Percentiles rank a stretch among this genome's conserved stretches.
phyloP scores from a whole-genome alignment of 2,113 vertebrate genomes.

The Machaerirhynchus nigripectus region DNA sequence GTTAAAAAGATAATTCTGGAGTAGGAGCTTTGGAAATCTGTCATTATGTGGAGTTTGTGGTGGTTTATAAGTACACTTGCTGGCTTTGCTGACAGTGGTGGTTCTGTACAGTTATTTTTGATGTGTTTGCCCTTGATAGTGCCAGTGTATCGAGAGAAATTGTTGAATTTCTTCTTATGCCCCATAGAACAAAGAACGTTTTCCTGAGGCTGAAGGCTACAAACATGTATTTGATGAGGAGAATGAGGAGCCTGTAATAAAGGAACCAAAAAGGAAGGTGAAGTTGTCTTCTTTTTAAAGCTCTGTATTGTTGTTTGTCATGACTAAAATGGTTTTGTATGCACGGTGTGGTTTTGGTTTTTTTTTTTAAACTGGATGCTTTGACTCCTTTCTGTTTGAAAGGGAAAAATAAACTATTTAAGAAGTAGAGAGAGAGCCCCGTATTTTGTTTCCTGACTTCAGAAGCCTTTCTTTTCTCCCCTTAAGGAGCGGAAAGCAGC shows the following conservation, averaged over 20 bases:
- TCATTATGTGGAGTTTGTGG: neutral
- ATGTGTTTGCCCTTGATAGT: neutral
- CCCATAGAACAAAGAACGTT: conserved; percentile 48
- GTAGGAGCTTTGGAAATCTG: neutral
- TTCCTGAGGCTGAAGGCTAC: conserved; percentile 35
- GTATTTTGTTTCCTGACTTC: neutral
- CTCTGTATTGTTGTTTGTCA: neutral
- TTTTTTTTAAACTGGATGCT: neutral
- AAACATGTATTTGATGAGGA: conserved; percentile 44
- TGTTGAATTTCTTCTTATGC: neutral
- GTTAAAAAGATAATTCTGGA: neutral
- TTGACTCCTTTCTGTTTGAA: neutral
- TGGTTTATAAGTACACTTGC: neutral
- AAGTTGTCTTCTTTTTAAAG: neutral
- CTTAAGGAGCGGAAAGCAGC: conserved; percentile 91
- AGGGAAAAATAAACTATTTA: neutral
- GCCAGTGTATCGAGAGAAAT: neutral
- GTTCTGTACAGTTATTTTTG: neutral
- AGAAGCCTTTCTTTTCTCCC: conserved; percentile 31
- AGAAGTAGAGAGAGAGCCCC: neutral
- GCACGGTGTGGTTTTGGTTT: fast-evolving
- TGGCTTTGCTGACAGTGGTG: neutral
- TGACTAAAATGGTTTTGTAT: neutral
- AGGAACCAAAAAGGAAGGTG: conserved; percentile 69
- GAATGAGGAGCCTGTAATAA: conserved; percentile 16